Base-by-base conservation (phyloP, 2,113 vertebrate genomes). In the Psammodynastes pulverulentus region DNA sequence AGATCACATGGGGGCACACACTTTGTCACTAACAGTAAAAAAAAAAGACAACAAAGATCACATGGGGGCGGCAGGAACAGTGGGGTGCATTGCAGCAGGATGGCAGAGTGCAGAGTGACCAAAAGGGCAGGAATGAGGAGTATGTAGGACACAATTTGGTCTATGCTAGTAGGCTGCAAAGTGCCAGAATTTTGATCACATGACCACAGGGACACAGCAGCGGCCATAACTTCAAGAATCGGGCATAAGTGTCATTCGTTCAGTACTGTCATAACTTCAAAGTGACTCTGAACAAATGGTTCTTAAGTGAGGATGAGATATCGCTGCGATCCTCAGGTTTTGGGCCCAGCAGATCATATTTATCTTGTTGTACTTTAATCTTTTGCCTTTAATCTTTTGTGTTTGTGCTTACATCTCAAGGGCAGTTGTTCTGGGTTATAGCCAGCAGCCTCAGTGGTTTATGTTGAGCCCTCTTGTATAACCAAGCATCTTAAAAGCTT, bases 121-220 rank as follows among this genome's bases (percentile, higher is more conserved):
- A 62, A 62, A 62, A 62, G 10, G 26, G 10, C 26, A 62, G 10
- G 29, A 12, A n/a, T 67, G 5, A n/a, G 26, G 26, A 26, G 62
- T 24, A 26, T 58, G 24, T 58, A 58, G 26, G 24, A 58, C 23
- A 5, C 0, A 3, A 12, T n/a, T 5, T 67, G 62, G 4, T 13
- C 12, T 15, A 39, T 39, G 34, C 17, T 8, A 34, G 67, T 8
- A 39, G 17, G 17, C 34, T 43, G 34, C 72, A 39, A 21, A 79
- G 72, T 79, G 17, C 34, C 34, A 79, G 34, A 58, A 39, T 43
- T 79, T 43, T 43, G 72, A 43, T 79, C 7, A 21, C 7, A 21
- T 79, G 34, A 8, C 34, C 0, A 21, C 7, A 3, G 7, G 34
- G 72, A 1, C 0, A 0, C n/a, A 21, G 7, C 12, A 67, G 10